Evolutionary conservation across 2,797 vertebrate species (phyloP), one percentile per base, ranked within the genome.

Genomic region (Gobionotothen gibberifrons): DNA sequence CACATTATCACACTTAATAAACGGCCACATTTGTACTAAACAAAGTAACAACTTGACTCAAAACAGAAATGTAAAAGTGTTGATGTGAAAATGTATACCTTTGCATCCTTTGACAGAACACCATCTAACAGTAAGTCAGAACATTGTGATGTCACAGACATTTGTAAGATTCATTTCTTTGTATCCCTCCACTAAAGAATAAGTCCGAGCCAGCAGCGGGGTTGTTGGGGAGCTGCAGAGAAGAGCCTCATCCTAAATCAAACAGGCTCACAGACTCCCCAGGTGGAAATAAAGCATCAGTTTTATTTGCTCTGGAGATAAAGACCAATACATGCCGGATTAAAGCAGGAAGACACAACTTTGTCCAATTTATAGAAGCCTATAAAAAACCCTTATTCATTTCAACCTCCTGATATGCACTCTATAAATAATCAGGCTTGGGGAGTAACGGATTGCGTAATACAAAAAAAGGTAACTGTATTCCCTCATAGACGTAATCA

Each of bases 161-260:
- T 40, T 46, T 11, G 5, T 39, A 13, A 61, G 39, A 60, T 56
- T 59, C 4, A 47, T 52, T 51, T 67, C 17, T 32, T 75, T 43
- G 26, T 22, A 56, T 82, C 43, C 48, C 40, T 22, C 1, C 43
- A 51, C 36, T 70, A 17, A 3, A 36, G 19, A 13, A 44, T 63
- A 4, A 53, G 61, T 49, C 36, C 32, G 42, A 32, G 32, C 26
- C 32, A 63, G 74, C 58, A 26, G n/a, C 21, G 69, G 64, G 63
- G 69, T 56, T 19, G 48, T 53, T 36, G 6, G 58, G 46, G 56
- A 17, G 44, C 43, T 79, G 74, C 75, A 81, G 71, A 63, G 53
- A 82, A 83, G 56, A 85, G 79, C 63, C 82, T 71, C 21, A 19
- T 68, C 72, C 66, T 91, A 89, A 92, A 91, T 92, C 91, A 90